Evolutionary conservation across 1,140 invertebrate species (phyloP).

Genomic region (Hypothenemus hampei): DNA sequence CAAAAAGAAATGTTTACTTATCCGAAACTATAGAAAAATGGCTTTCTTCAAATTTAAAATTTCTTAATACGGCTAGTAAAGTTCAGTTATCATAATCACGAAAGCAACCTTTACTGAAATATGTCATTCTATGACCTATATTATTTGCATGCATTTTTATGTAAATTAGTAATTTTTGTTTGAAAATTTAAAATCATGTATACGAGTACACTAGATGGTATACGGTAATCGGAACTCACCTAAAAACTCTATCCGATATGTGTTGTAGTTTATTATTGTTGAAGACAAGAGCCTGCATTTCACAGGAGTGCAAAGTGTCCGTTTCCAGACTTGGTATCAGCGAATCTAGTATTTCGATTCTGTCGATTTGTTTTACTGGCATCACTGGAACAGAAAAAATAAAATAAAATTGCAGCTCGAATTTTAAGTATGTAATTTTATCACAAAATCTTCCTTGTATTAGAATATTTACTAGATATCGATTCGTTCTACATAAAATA

Average conservation of each 20-base stretch:
- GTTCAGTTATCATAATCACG: no score
- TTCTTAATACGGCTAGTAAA: no score
- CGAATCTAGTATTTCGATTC: constrained; percentile 41
- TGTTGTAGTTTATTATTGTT: constrained; percentile 43
- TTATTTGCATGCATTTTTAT: no score
- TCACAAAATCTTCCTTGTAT: no score
- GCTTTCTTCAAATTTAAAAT: no score
- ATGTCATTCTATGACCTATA: no score
- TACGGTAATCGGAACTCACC: constrained; percentile 31
- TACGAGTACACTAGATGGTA: not conserved
- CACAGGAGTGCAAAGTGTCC: constrained; percentile 40
- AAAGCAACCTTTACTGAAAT: no score
- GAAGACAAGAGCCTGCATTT: constrained; percentile 42
- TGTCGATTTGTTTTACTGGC: constrained; percentile 40
- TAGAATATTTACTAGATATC: no score
- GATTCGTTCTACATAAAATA: no score
- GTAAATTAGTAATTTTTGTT: not conserved
- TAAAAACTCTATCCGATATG: constrained; percentile 42
- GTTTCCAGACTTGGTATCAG: constrained; percentile 38
- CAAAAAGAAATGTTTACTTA: no score
- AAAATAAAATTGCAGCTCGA: not conserved
- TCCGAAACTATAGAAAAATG: no score
- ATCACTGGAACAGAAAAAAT: constrained; percentile 39
- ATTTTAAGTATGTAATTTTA: no score
- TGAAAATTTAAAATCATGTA: not conserved